These are phyloP conservation scores for Tetramorium alpestre DNA, from an alignment of 1,140 invertebrate genomes.

Conservation along the genomic window DNA sequence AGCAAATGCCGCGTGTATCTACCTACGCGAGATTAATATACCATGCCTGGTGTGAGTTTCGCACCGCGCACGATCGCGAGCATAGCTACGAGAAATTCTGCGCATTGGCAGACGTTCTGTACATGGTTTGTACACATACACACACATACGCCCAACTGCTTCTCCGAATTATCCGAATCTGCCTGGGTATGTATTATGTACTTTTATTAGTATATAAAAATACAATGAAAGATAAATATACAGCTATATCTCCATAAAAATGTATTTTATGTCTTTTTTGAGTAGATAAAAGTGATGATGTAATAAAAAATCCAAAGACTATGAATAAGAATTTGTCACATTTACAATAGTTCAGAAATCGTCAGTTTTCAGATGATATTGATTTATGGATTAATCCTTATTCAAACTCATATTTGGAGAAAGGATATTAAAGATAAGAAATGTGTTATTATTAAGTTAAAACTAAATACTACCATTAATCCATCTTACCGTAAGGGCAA, in stretches of 20 bases:
- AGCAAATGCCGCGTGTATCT: not conserved
- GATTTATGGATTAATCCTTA: not conserved
- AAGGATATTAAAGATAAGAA: no score
- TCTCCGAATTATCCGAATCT: not conserved
- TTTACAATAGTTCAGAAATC: not conserved
- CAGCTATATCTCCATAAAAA: not conserved
- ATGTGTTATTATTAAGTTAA: no score
- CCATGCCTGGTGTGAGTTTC: conserved; percentile 18
- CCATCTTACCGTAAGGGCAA: no score
- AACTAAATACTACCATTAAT: no score
- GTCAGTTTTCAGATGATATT: not conserved
- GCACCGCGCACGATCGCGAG: not conserved
- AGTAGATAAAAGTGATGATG: no score
- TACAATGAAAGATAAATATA: not conserved
- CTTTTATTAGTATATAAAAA: not conserved
- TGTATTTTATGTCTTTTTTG: not conserved
- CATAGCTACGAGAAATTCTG: conserved; percentile 32
- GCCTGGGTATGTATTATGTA: not conserved
- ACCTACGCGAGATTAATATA: conserved; percentile 35
- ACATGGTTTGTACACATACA: not conserved
- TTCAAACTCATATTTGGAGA: no score
- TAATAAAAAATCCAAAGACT: not conserved
- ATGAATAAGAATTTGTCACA: not conserved
- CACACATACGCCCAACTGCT: not conserved
- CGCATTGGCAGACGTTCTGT: conserved; percentile 30